Conservation (phyloP, 2,888 invertebrate species). For the Danaus chrysippus region DNA sequence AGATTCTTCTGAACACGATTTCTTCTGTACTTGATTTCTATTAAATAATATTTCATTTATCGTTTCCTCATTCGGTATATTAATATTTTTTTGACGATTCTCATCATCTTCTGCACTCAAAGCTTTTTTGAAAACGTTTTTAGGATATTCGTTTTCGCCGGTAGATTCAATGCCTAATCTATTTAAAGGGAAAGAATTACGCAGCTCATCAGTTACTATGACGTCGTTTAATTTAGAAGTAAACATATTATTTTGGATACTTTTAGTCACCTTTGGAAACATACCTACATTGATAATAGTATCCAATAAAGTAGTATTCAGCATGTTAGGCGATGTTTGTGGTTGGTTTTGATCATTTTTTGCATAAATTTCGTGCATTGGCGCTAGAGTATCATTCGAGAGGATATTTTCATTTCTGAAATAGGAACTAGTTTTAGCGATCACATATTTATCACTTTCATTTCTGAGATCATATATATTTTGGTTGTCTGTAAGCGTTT, state of each 20-base stretch:
- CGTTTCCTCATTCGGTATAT: slow-evolving; percentile 43
- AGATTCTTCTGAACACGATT: slow-evolving; percentile 40
- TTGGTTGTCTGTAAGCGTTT: slow-evolving; percentile 36
- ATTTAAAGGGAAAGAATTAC: slow-evolving; percentile 24
- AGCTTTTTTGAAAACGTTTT: slow-evolving; percentile 42
- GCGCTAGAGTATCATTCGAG: slow-evolving; percentile 38
- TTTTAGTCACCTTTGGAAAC: slow-evolving; percentile 33
- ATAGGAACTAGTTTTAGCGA: slow-evolving; percentile 44
- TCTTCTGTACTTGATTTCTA: slow-evolving; percentile 36
- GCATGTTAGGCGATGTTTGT: slow-evolving; percentile 8
- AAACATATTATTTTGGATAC: slow-evolving; percentile 6
- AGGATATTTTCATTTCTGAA: slow-evolving; percentile 36
- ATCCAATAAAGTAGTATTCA: slow-evolving; percentile 36
- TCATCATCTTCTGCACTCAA: slow-evolving; percentile 33
- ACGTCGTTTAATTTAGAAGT: slow-evolving; percentile 22
- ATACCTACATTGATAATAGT: slow-evolving; percentile 44
- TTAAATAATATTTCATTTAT: slow-evolving; percentile 45
- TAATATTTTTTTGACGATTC: slow-evolving; percentile 38
- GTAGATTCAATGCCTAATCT: slow-evolving; percentile 32
- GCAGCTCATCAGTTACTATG: slow-evolving; percentile 27
- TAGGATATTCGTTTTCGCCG: slow-evolving; percentile 25
- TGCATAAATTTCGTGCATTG: background rate
- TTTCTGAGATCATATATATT: slow-evolving; percentile 30
- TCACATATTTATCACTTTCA: slow-evolving; percentile 39
- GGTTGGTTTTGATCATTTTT: slow-evolving; percentile 29